Evolutionary conservation across 2,888 invertebrate species (phyloP).

Genomic region (Xestia ashworthii): DNA sequence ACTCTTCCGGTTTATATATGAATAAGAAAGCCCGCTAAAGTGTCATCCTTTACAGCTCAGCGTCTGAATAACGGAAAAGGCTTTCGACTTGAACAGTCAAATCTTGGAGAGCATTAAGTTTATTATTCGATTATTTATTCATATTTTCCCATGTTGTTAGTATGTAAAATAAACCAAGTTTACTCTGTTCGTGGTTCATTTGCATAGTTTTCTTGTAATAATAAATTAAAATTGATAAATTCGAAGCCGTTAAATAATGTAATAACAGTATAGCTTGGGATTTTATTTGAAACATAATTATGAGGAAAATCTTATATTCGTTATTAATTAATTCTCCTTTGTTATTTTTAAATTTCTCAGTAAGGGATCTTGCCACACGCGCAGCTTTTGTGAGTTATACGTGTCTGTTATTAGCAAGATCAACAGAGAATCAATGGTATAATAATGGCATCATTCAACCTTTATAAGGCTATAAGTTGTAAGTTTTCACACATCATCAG

Average conservation of each 20-base stretch:
- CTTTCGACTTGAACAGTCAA: slow-evolving; percentile 44
- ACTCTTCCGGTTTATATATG: slow-evolving; percentile 60
- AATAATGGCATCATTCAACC: neutral
- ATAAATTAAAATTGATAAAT: no score
- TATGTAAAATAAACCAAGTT: slow-evolving; percentile 24
- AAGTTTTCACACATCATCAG: neutral
- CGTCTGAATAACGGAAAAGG: slow-evolving; percentile 49
- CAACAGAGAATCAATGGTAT: slow-evolving; percentile 7
- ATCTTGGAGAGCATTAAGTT: slow-evolving; percentile 32
- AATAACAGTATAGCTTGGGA: neutral
- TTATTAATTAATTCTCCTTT: neutral
- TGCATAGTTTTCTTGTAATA: no score
- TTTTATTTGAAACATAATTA: neutral
- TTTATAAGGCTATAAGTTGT: neutral
- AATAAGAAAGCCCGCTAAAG: slow-evolving; percentile 57
- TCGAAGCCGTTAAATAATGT: neutral
- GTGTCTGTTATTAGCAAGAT: neutral
- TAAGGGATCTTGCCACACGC: slow-evolving; percentile 19
- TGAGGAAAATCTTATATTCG: slow-evolving; percentile 5
- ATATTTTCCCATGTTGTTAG: neutral
- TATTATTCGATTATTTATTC: slow-evolving; percentile 34
- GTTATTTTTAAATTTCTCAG: neutral
- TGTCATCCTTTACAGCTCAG: slow-evolving; percentile 46
- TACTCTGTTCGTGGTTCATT: neutral
- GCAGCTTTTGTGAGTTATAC: slow-evolving; percentile 18